phyloP scores from a whole-genome alignment of 1,140 invertebrate species.

The Condylostylus longicornis region DNA sequence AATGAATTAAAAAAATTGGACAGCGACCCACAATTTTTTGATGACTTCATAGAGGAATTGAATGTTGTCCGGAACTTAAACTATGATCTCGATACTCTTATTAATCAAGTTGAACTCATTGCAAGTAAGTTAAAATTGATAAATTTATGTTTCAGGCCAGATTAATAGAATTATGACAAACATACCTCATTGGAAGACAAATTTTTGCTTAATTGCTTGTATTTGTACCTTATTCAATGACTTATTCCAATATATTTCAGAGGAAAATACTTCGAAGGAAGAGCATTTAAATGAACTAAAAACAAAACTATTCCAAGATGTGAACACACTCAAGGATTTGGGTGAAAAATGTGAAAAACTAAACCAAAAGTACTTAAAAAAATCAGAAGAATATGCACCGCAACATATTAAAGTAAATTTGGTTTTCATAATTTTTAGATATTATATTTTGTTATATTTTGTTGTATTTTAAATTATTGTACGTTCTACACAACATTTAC shows the following conservation, averaged over 20 bases:
- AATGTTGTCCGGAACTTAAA: slow-evolving; percentile 50
- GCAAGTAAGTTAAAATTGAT: slow-evolving; percentile 37
- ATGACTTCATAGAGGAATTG: slow-evolving; percentile 53
- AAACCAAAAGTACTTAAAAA: slow-evolving; percentile 48
- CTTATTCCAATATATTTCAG: slow-evolving; percentile 32
- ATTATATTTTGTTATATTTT: not conserved
- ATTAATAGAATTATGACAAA: slow-evolving; percentile 5
- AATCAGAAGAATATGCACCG: slow-evolving; percentile 56
- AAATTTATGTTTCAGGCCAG: not conserved
- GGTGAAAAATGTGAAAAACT: slow-evolving; percentile 53
- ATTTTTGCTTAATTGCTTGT: slow-evolving; percentile 9
- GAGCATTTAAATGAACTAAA: slow-evolving; percentile 44
- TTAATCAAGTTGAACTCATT: slow-evolving; percentile 52
- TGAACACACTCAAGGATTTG: slow-evolving; percentile 48
- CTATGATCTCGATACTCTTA: slow-evolving; percentile 49
- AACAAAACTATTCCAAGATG: slow-evolving; percentile 42
- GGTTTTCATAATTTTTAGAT: slow-evolving; percentile 7
- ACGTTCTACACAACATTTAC: not conserved
- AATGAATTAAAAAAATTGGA: slow-evolving; percentile 53
- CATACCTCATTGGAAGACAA: slow-evolving; percentile 2
- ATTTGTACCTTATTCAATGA: slow-evolving; percentile 4
- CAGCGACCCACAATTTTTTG: slow-evolving; percentile 47
- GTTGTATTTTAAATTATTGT: not conserved
- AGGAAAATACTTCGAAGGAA: slow-evolving; percentile 52
- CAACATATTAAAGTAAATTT: slow-evolving; percentile 52